Evolutionary conservation across 2,888 invertebrate species (phyloP), one percentile per base, ranked within the genome.

Genomic region (Lycaena phlaeas): DNA sequence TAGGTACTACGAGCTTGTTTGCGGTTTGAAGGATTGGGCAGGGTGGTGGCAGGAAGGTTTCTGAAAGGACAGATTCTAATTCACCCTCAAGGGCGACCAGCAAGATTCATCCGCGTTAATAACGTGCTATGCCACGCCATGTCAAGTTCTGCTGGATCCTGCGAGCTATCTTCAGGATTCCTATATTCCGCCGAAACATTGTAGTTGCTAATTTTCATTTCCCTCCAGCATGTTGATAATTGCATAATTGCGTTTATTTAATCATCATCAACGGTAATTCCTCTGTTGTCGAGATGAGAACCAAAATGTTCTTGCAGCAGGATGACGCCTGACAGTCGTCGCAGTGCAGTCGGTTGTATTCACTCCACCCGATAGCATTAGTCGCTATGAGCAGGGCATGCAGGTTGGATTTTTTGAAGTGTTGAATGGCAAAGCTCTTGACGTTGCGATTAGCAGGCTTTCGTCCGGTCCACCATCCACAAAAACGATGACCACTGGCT

Each of bases 361-460:
- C 44, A 12, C 44, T 42, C 27, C 47, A 26, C 6, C 45, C 45
- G 37, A 42, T 42, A 14, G 48, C 45, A 48, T 48, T 45, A 11
- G 43, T 42, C 4, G 26, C 31, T 22, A 46, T 29, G 31, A 36
- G 43, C 31, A 42, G 14, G 18, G 50, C 53, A 38, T 52, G 52
- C 31, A 49, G 37, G 37, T 47, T 38, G 39, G 42, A 41, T 42
- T 39, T 26, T 30, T 40, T 41, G 29, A 49, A 49, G 40, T 43
- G 37, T 40, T 44, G 10, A 27, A 45, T 46, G 6, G 40, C 40
- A 43, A 36, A 41, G 12, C n/a, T 17, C 36, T 30, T 49, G 34
- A 47, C 42, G 42, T 49, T 48, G 7, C 29, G 40, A 42, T 47
- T n/a, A 47, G 28, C 47, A 42, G 44, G 28, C 43, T 49, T 43